A percentile compares a stretch with the other conserved stretches of the same genome.
These are phyloP conservation scores for Lanius collurio DNA, from an alignment of 2,113 vertebrate genomes.

Conservation along the genomic window DNA sequence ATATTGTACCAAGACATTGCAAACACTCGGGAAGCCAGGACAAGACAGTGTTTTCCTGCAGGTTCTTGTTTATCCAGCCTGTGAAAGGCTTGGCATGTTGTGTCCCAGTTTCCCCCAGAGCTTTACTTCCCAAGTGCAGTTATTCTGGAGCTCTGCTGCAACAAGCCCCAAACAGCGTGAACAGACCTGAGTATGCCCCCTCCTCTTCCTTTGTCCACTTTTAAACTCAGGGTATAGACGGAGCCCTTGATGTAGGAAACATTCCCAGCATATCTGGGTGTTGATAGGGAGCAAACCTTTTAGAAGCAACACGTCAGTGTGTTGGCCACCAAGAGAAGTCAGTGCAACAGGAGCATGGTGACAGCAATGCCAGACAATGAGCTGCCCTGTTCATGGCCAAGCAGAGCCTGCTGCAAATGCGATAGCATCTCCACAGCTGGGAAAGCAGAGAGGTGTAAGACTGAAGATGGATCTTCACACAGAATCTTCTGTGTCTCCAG, in stretches of 20 bases:
- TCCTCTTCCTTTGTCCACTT: background rate
- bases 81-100: background rate
- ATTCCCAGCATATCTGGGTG: background rate
- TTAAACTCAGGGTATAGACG: background rate
- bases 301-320: background rate
- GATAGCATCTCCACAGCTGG: background rate
- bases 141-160: rapidly evolving
- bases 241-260: background rate
- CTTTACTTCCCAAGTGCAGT: background rate
- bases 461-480: background rate
- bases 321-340: background rate
- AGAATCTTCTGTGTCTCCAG: background rate
- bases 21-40: background rate
- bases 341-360: background rate
- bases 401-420: background rate
- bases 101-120: background rate
- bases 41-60: background rate
- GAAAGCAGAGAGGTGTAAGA: background rate
- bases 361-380: background rate
- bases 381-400: background rate
- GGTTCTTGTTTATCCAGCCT: background rate
- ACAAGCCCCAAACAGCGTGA: background rate
- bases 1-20: background rate
- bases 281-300: background rate
- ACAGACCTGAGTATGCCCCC: background rate